phyloP scores from a whole-genome alignment of 2,797 vertebrate species.

The Falco cherrug region DNA sequence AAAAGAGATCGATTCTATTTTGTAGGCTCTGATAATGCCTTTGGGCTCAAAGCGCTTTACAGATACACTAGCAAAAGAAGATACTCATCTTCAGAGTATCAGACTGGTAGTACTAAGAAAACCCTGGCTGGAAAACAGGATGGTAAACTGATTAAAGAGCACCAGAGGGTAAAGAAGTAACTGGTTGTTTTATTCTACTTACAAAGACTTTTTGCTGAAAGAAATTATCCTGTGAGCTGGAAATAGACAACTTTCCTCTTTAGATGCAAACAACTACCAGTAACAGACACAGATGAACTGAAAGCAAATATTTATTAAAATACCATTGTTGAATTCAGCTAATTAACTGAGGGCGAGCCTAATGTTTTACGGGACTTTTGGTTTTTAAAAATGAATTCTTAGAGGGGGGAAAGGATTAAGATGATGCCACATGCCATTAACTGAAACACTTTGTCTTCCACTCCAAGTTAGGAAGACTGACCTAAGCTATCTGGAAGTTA shows the following conservation, averaged over 20 bases:
- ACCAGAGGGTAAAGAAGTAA: not conserved
- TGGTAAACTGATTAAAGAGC: slow-evolving; percentile 12
- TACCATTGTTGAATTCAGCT: not conserved
- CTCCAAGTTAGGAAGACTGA: not conserved
- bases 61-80: not conserved
- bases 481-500: not conserved
- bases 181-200: not conserved
- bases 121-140: not conserved
- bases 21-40: slow-evolving; percentile 32
- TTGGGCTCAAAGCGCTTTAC: slow-evolving; percentile 18
- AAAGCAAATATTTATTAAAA: slow-evolving; percentile 14
- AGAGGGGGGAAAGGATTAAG: not conserved
- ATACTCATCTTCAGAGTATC: not conserved
- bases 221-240: not conserved
- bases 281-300: not conserved
- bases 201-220: not conserved
- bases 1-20: slow-evolving; percentile 41
- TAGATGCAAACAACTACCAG: not conserved
- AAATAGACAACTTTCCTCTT: not conserved
- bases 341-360: not conserved
- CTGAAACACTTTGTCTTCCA: not conserved
- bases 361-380: not conserved
- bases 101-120: not conserved
- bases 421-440: not conserved
- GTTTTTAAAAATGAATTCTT: not conserved